Evolutionary conservation across 2,888 invertebrate genomes (phyloP).

Genomic region (Epinotia demarniana): DNA sequence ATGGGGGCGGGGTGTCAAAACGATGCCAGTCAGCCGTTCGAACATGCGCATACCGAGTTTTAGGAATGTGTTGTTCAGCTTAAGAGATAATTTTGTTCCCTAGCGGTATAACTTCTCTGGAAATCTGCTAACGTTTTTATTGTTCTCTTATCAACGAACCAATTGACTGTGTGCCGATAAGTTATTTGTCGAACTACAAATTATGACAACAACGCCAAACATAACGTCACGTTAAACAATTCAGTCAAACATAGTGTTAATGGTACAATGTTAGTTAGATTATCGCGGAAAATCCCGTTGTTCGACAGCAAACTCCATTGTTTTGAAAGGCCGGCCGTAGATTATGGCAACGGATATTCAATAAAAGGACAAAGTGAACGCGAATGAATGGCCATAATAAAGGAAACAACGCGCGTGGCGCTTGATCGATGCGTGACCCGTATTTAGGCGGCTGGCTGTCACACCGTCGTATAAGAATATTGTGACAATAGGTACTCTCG

Average conservation of each 20-base stretch:
- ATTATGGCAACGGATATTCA: slow-evolving; percentile 43
- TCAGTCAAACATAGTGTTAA: neutral
- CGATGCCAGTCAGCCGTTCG: too few relatives aligned
- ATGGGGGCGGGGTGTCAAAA: too few relatives aligned
- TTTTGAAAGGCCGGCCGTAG: slow-evolving; percentile 32
- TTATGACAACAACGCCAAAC: neutral
- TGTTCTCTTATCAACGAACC: neutral
- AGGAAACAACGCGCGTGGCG: slow-evolving; percentile 54
- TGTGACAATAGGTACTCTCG: neutral
- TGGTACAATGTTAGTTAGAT: slow-evolving; percentile 5
- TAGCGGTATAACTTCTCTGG: too few relatives aligned
- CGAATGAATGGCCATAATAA: slow-evolving; percentile 60
- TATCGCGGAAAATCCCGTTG: slow-evolving; percentile 10
- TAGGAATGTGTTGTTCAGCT: too few relatives aligned
- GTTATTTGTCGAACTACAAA: neutral
- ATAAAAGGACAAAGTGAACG: slow-evolving; percentile 57
- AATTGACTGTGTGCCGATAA: neutral
- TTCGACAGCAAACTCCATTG: slow-evolving; percentile 31
- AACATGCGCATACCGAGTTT: too few relatives aligned
- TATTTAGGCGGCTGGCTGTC: slow-evolving; percentile 50
- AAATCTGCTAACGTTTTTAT: neutral
- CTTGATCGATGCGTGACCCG: slow-evolving; percentile 64
- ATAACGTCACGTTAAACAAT: neutral
- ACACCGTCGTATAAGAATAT: slow-evolving; percentile 48
- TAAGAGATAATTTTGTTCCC: too few relatives aligned